Evolutionary conservation across 2,113 vertebrate genomes (phyloP).

Genomic region (Pipa parva): DNA sequence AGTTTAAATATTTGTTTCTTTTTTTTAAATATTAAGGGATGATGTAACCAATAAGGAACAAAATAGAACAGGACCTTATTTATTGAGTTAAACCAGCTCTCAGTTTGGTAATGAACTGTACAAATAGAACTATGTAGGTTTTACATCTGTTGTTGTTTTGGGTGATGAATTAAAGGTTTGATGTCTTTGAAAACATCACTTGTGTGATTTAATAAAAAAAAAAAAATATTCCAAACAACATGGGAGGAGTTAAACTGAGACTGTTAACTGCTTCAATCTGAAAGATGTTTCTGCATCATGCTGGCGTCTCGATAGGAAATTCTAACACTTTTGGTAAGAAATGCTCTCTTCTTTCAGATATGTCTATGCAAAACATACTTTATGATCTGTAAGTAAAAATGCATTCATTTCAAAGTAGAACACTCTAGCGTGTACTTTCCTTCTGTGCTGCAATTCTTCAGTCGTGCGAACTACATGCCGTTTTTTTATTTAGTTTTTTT

Average conservation of each 20-base stretch:
- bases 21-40: too few species aligned
- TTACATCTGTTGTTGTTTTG: slow-evolving; percentile 58
- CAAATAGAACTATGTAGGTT: slow-evolving; percentile 64
- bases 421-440: slow-evolving; percentile 76
- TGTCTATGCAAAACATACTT: slow-evolving; percentile 79
- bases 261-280: slow-evolving; percentile 57
- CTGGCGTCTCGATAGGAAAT: slow-evolving; percentile 60
- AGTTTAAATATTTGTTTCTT: too few species aligned
- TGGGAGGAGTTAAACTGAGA: slow-evolving; percentile 57
- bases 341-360: slow-evolving; percentile 81
- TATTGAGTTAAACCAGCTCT: slow-evolving; percentile 49
- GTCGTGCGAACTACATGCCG: slow-evolving; percentile 70
- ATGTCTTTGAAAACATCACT: slow-evolving; percentile 61
- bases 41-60: too few species aligned
- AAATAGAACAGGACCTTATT: too few species aligned
- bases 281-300: slow-evolving; percentile 51
- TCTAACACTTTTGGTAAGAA: slow-evolving; percentile 72
- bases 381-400: slow-evolving; percentile 96
- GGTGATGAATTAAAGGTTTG: slow-evolving; percentile 59
- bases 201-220: slow-evolving; percentile 60
- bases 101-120: slow-evolving; percentile 71
- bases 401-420: slow-evolving; percentile 96
- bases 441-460: slow-evolving; percentile 79
- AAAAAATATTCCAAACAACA: slow-evolving; percentile 46
- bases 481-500: slow-evolving; percentile 21